Conservation (phyloP, 2,113 vertebrate genomes). For the Odobenus rosmarus region DNA sequence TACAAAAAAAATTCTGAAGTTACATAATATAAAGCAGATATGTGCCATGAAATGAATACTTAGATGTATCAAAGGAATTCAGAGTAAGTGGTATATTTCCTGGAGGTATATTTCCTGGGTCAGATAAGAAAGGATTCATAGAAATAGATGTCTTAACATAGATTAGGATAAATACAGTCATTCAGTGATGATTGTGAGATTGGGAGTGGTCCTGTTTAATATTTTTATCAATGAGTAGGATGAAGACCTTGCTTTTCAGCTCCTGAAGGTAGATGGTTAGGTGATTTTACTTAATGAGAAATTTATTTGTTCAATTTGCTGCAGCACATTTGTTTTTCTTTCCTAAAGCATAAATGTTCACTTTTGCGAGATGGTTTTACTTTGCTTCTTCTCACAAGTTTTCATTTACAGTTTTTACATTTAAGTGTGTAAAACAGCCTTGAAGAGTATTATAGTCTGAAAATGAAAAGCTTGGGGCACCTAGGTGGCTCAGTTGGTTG, state of each 20-base stretch:
- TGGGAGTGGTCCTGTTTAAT: background rate
- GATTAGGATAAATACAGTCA: background rate
- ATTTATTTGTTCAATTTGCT: background rate
- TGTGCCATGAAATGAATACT: background rate
- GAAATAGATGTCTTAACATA: background rate
- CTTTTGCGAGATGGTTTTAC: background rate
- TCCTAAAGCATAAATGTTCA: background rate
- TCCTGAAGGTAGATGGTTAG: background rate
- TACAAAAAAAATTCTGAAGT: background rate
- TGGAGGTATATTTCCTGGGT: background rate
- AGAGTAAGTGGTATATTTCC: background rate
- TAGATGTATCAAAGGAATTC: background rate
- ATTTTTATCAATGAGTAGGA: background rate
- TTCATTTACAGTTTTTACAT: background rate
- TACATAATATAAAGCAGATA: background rate
- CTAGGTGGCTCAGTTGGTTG: background rate
- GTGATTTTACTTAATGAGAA: background rate
- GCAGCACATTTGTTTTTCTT: background rate
- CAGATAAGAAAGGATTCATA: background rate
- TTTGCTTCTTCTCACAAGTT: background rate
- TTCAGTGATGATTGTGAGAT: background rate
- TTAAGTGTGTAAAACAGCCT: background rate
- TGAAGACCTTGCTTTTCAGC: background rate
- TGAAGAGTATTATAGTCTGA: background rate
- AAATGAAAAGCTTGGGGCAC: background rate